These are phyloP conservation scores for Oreochromis spilurus DNA, from an alignment of 2,113 vertebrate species.

Conservation along the genomic window DNA sequence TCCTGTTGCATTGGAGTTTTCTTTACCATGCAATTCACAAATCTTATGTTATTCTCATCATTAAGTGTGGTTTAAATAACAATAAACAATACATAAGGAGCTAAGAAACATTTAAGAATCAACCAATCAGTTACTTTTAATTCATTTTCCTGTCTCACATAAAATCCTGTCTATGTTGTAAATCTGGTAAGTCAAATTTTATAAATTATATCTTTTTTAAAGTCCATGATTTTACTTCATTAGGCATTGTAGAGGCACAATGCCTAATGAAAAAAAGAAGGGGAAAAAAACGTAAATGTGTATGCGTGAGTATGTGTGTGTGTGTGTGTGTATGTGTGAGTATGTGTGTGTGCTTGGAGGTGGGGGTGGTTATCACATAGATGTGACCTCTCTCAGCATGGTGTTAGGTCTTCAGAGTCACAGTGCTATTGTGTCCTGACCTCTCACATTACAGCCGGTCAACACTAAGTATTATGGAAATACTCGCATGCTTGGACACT, in stretches of 20 bases:
- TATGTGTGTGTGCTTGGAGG: not conserved
- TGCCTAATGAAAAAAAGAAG: rapidly evolving
- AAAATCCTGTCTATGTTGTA: not conserved
- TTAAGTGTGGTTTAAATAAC: not conserved
- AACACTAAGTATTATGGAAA: conserved; percentile 58
- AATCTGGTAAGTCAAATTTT: not conserved
- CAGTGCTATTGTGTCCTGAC: conserved; percentile 58
- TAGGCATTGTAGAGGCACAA: not conserved
- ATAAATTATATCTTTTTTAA: not conserved
- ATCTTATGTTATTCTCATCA: not conserved
- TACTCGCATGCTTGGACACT: not conserved
- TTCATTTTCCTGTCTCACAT: not conserved
- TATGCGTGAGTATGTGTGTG: not conserved
- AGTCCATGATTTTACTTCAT: not conserved
- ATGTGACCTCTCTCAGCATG: conserved; percentile 61
- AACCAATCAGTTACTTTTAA: not conserved
- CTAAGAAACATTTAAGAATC: not conserved
- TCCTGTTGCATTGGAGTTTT: not conserved
- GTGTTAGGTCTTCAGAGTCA: conserved; percentile 56
- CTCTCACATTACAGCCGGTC: conserved; percentile 59
- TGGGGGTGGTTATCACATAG: conserved; percentile 25
- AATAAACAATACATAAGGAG: not conserved
- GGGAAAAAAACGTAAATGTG: not conserved
- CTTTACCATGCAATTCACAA: not conserved
- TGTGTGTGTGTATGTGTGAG: too few species aligned